Evolutionary conservation across 2,797 vertebrate genomes (phyloP).

Genomic region (Enteromius treurensis): DNA sequence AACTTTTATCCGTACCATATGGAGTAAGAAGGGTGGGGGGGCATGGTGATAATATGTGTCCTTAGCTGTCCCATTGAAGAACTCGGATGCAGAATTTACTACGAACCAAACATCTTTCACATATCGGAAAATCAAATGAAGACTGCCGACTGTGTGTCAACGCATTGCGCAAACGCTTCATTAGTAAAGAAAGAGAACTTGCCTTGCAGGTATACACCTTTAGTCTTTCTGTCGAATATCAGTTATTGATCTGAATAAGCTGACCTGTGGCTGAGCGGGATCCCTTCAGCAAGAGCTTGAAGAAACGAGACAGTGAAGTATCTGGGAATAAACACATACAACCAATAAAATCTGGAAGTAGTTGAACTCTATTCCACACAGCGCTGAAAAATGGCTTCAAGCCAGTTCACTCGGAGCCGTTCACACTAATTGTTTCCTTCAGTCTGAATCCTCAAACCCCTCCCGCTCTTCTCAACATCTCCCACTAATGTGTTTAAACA

Average conservation of each 20-base stretch:
- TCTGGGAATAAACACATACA: slow-evolving; percentile 62
- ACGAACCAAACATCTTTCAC: slow-evolving; percentile 36
- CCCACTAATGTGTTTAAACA: slow-evolving; percentile 87
- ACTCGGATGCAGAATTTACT: slow-evolving; percentile 59
- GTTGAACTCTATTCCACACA: slow-evolving; percentile 73
- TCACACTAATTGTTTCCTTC: slow-evolving; percentile 88
- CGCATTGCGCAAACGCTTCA: neutral
- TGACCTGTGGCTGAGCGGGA: slow-evolving; percentile 14
- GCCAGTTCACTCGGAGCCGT: slow-evolving; percentile 74
- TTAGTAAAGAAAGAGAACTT: neutral
- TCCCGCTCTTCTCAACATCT: slow-evolving; percentile 50
- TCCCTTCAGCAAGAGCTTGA: slow-evolving; percentile 13
- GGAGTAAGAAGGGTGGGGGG: slow-evolving; percentile 56
- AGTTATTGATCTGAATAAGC: slow-evolving; percentile 35
- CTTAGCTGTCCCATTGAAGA: slow-evolving; percentile 46
- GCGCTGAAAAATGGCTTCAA: slow-evolving; percentile 66
- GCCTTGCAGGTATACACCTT: slow-evolving; percentile 6
- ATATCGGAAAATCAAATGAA: slow-evolving; percentile 24
- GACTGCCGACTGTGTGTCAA: slow-evolving; percentile 44
- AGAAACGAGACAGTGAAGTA: slow-evolving; percentile 61
- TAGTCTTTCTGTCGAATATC: slow-evolving; percentile 5
- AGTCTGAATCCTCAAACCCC: slow-evolving; percentile 67
- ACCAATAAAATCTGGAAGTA: slow-evolving; percentile 78
- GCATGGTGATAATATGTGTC: slow-evolving; percentile 19
- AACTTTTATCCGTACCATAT: slow-evolving; percentile 76